phyloP scores from a whole-genome alignment of 2,888 invertebrate species.

The Xylota sylvarum region DNA sequence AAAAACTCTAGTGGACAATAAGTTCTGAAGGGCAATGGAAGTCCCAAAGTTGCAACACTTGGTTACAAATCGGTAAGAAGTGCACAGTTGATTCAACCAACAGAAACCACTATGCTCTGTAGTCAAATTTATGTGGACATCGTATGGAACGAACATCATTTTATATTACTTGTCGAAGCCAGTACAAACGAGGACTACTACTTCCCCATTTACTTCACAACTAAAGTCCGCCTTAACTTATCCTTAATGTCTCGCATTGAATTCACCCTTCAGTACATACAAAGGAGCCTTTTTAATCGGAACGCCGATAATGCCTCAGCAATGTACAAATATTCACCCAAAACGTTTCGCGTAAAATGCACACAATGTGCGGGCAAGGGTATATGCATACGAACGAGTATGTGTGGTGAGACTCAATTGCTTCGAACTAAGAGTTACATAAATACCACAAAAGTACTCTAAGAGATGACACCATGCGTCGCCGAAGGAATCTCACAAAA shows the following conservation, averaged over 20 bases:
- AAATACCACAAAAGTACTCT: constrained; percentile 68
- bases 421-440: constrained; percentile 67
- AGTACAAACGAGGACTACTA: too few relatives aligned
- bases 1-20: too few relatives aligned
- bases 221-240: neutral
- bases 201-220: neutral
- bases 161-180: too few relatives aligned
- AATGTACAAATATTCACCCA: constrained; percentile 52
- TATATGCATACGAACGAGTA: neutral
- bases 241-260: constrained; percentile 33
- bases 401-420: constrained; percentile 61
- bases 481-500: constrained; percentile 52
- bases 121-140: too few relatives aligned
- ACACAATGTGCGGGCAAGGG: constrained; percentile 41
- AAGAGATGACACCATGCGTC: constrained; percentile 57
- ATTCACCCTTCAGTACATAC: constrained; percentile 42
- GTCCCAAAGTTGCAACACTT: too few relatives aligned
- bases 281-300: constrained; percentile 15
- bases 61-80: too few relatives aligned
- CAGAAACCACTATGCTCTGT: too few relatives aligned
- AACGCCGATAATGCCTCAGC: constrained; percentile 38
- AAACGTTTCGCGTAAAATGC: constrained; percentile 55
- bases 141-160: too few relatives aligned
- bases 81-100: too few relatives aligned
- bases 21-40: too few relatives aligned